Base-by-base conservation (phyloP, 2,888 invertebrate genomes). In the Dasysyrphus albostriatus region DNA sequence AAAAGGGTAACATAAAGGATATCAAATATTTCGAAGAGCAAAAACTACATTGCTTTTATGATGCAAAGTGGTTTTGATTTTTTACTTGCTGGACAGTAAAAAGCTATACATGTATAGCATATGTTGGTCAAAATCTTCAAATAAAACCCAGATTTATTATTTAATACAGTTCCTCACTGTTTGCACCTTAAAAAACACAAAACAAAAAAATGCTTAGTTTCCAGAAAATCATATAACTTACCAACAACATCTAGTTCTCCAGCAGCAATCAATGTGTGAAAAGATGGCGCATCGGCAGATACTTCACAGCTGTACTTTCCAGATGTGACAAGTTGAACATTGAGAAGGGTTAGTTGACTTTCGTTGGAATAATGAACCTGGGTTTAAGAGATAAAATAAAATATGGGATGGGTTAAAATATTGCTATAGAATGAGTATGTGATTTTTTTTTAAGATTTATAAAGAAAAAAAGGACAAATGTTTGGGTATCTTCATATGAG, bases 291-390 rank as follows among this genome's bases (percentile, higher is more conserved):
- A 91, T 93, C 93, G 88, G 93, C 93, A 78, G 92, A 93, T 88
- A 93, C 93, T 90, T 93, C 93, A 89, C 93, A 93, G 88, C 92
- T 92, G 89, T 92, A 93, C 90, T 92, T 92, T 84, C 92, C 93
- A 80, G 92, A 90, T 88, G 92, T 91, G 78, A 89, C 89, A 89
- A 90, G 90, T 88, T 90, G 90, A 85, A 92, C 92, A 78, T 90
- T 89, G 82, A 91, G 90, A 83, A 93, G 90, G 69, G 92, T 91
- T 80, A 93, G 90, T 90, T 92, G 93, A 88, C 92, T 93, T 89
- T 92, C 93, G 81, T 93, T 92, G n/a, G 93, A 93, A 79, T 88
- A 78, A 69, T 88, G 88, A 69, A 84, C 88, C 90, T 90, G 83
- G 14, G 59, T 14, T 34, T 16, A 8, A 34, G 44, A 67, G 10